Evolutionary conservation across 2,797 vertebrate species (phyloP).

Genomic region (Rallus crepitans): DNA sequence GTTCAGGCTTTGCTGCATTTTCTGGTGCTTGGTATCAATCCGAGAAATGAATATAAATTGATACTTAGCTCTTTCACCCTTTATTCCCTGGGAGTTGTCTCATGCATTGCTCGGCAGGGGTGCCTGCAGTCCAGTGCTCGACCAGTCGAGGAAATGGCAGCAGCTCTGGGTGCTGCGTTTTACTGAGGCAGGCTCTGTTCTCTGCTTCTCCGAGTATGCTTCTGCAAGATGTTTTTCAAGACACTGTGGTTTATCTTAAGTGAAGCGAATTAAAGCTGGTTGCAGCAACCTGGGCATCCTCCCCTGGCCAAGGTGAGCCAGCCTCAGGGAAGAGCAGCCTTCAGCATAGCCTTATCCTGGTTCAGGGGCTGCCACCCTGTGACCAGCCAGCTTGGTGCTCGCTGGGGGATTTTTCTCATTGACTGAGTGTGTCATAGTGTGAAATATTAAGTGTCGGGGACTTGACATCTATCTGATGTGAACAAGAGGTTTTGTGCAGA

Average conservation of each 20-base stretch:
- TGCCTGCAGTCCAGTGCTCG: background rate
- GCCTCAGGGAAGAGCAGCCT: background rate
- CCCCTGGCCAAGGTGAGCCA: background rate
- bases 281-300: background rate
- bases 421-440: fast-evolving
- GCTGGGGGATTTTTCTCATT: fast-evolving
- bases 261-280: background rate
- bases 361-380: background rate
- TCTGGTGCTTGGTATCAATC: background rate
- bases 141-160: background rate
- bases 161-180: background rate
- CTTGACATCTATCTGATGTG: fast-evolving
- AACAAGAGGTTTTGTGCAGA: background rate
- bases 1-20: background rate
- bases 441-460: background rate
- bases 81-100: background rate
- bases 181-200: background rate
- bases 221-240: background rate
- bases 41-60: background rate
- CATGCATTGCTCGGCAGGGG: background rate
- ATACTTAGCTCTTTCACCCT: background rate
- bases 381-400: fast-evolving
- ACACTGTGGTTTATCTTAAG: background rate
- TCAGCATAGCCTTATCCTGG: background rate
- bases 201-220: background rate